Evolutionary conservation across 2,888 invertebrate genomes (phyloP).

Genomic region (Phyto melanocephala): DNA sequence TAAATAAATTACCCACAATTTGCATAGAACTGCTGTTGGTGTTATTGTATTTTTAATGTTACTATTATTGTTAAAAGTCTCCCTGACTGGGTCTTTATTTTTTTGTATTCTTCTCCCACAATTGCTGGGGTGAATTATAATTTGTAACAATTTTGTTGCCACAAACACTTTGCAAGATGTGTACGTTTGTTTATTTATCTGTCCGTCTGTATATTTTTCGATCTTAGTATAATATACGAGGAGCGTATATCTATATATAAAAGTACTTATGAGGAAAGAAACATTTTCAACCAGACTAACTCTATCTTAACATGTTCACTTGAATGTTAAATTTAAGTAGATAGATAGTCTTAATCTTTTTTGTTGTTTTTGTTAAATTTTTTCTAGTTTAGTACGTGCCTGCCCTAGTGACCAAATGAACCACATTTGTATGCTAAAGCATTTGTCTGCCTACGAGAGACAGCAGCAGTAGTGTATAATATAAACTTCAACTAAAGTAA

Average conservation of each 20-base stretch:
- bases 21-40: conserved; percentile 57
- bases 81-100: neutral
- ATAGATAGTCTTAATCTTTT: neutral
- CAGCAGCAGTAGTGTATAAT: neutral
- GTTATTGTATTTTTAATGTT: conserved; percentile 8
- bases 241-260: neutral
- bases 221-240: neutral
- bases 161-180: conserved; percentile 54
- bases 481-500: conserved; percentile 34
- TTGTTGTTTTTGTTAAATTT: conserved; percentile 33
- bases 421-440: conserved; percentile 66
- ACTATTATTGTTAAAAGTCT: neutral
- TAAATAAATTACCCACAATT: conserved; percentile 58
- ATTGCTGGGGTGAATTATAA: conserved; percentile 59
- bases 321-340: conserved; percentile 49
- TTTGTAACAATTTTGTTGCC: conserved; percentile 65
- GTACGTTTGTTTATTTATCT: neutral
- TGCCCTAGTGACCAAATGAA: conserved; percentile 70
- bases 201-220: neutral
- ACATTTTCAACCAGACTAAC: neutral
- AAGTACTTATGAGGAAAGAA: neutral
- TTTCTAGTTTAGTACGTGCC: conserved; percentile 65
- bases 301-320: conserved; percentile 36
- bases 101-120: conserved; percentile 36
- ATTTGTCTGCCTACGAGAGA: conserved; percentile 59